A percentile compares a stretch with the other conserved stretches of the same genome.
These are phyloP conservation scores for Perccottus glenii DNA, from an alignment of 2,113 vertebrate species.

Conservation along the genomic window DNA sequence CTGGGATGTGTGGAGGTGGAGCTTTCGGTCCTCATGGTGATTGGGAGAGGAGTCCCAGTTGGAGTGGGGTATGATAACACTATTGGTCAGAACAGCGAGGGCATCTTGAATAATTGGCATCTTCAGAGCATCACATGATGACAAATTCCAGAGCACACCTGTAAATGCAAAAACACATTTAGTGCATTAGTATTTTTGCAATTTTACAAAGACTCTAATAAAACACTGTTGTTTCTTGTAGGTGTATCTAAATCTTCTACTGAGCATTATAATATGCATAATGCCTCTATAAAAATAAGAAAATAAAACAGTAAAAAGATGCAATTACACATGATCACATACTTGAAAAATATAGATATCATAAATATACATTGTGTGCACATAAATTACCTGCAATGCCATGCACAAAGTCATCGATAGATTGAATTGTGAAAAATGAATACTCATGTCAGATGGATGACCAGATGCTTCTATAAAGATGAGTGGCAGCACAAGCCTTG, in stretches of 20 bases:
- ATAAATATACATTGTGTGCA: not conserved
- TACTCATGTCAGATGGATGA: conserved; percentile 59
- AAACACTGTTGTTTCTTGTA: no score
- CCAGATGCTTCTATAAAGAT: conserved; percentile 56
- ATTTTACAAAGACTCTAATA: no score
- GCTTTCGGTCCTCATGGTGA: conserved; percentile 94
- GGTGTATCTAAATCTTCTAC: no score
- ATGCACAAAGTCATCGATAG: conserved; percentile 7
- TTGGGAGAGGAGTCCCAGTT: conserved; percentile 93
- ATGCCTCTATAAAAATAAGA: no score
- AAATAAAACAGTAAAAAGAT: no score
- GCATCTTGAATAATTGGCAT: conserved; percentile 99
- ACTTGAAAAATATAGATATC: not conserved
- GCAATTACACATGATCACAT: no score
- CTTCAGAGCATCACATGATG: conserved; percentile 97
- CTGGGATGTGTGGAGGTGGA: conserved; percentile 97
- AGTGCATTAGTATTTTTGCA: no score
- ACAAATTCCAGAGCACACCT: conserved; percentile 99
- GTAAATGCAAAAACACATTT: not conserved
- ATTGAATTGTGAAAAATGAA: conserved; percentile 17
- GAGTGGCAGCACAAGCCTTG: conserved; percentile 44
- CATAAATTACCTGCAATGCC: not conserved
- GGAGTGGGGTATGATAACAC: conserved; percentile 97
- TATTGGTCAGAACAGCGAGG: conserved; percentile 94
- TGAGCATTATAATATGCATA: no score